These are phyloP conservation scores for Hesperophylax magnus DNA, from an alignment of 1,140 invertebrate genomes.

Conservation along the genomic window DNA sequence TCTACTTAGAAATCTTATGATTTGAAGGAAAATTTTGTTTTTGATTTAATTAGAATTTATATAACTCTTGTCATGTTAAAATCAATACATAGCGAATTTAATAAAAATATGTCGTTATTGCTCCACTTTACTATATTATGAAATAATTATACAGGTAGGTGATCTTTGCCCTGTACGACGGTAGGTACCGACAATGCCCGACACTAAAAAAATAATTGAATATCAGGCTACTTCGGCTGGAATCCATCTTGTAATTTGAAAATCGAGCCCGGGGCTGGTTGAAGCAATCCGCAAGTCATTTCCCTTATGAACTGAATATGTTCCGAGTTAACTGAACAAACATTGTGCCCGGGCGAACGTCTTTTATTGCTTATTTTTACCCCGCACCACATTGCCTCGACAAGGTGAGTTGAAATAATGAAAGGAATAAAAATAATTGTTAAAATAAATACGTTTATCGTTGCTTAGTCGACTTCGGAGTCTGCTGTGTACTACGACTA, in stretches of 20 bases:
- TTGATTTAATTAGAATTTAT: no score
- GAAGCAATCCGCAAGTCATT: slow-evolving; percentile 54
- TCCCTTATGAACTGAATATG: slow-evolving; percentile 52
- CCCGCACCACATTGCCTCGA: no score
- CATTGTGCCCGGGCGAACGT: slow-evolving; percentile 40
- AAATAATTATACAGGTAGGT: slow-evolving; percentile 7
- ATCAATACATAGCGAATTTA: not conserved
- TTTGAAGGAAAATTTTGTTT: no score
- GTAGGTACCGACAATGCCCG: slow-evolving; percentile 29
- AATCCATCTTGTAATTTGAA: slow-evolving; percentile 57
- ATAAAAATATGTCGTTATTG: slow-evolving; percentile 6
- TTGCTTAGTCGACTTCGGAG: no score
- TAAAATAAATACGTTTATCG: no score
- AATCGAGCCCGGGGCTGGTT: slow-evolving; percentile 47
- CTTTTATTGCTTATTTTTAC: slow-evolving; percentile 38
- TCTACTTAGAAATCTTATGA: no score
- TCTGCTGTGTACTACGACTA: no score
- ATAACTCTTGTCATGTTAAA: no score
- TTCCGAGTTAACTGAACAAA: slow-evolving; percentile 55
- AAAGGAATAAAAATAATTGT: no score
- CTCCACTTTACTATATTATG: not conserved
- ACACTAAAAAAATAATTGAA: slow-evolving; percentile 54
- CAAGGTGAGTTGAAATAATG: no score
- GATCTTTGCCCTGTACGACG: not conserved
- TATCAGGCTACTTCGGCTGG: slow-evolving; percentile 52